Conservation (phyloP, 2,113 vertebrate species). For the Herpetotheres cachinnans region DNA sequence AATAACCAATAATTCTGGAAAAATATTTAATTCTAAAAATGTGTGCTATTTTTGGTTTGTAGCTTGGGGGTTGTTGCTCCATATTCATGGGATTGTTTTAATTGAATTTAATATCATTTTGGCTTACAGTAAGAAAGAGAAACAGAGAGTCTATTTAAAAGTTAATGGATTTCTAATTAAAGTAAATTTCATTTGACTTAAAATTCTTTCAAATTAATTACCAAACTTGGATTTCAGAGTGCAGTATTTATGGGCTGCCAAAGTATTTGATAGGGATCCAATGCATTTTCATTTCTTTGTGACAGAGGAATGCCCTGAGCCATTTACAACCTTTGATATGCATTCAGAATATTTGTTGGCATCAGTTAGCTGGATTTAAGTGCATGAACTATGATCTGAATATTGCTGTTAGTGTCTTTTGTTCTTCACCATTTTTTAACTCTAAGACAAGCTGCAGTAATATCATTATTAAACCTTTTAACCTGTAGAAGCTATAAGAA, state of each 20-base stretch:
- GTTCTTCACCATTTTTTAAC: neutral
- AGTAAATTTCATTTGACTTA: neutral
- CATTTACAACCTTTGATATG: slow-evolving; percentile 16
- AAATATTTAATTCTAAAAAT: neutral
- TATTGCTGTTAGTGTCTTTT: neutral
- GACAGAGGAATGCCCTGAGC: neutral
- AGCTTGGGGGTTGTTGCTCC: neutral
- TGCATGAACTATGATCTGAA: neutral
- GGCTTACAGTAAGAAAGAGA: neutral
- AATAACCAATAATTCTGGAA: neutral
- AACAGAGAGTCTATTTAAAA: neutral
- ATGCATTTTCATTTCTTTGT: slow-evolving; percentile 12
- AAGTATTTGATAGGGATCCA: neutral
- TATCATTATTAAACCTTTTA: neutral
- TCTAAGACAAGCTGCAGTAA: neutral
- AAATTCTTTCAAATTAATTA: slow-evolving; percentile 15
- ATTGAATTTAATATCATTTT: neutral
- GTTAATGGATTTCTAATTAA: slow-evolving; percentile 12
- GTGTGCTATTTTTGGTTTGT: neutral
- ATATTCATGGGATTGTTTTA: neutral
- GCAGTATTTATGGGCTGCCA: neutral
- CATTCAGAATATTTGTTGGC: neutral
- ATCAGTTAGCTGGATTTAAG: neutral
- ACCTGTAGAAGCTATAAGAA: neutral
- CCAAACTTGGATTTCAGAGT: slow-evolving; percentile 17